phyloP scores from a whole-genome alignment of 2,113 vertebrate species.

The Dendrocopos noguchii region DNA sequence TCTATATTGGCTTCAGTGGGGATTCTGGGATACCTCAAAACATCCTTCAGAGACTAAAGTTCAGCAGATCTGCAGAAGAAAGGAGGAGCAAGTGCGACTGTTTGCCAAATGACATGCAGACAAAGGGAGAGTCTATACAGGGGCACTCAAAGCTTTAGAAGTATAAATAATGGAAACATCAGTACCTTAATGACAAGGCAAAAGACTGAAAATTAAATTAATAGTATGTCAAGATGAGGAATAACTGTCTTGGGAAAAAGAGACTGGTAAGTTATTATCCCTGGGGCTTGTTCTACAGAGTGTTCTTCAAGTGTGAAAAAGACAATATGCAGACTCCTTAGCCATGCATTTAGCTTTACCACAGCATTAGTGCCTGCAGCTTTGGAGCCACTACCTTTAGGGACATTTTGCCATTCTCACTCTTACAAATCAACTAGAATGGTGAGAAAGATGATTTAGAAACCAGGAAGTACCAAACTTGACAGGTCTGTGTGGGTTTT shows the following conservation, averaged over 20 bases:
- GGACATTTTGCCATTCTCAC: neutral
- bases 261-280: constrained; percentile 60
- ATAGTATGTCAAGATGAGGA: constrained; percentile 74
- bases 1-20: neutral
- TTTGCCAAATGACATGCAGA: neutral
- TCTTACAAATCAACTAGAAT: neutral
- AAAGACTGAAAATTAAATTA: constrained; percentile 76
- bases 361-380: neutral
- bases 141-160: neutral
- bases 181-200: constrained; percentile 53
- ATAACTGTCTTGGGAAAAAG: constrained; percentile 63
- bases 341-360: constrained; percentile 8
- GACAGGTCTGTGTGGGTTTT: neutral
- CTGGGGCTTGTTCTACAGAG: constrained; percentile 3
- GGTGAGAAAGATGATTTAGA: neutral
- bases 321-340: constrained; percentile 28
- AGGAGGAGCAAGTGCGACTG: neutral
- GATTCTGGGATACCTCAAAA: neutral
- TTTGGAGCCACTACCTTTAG: neutral
- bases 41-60: neutral
- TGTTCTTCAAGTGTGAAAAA: constrained; percentile 41
- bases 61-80: neutral
- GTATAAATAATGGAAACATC: constrained; percentile 55
- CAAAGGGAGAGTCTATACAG: neutral
- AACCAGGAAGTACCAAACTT: neutral